A percentile compares a stretch with the other conserved stretches of the same genome.
Evolutionary conservation across 2,888 invertebrate genomes (phyloP).

Genomic region (Leptinotarsa peninsularis): DNA sequence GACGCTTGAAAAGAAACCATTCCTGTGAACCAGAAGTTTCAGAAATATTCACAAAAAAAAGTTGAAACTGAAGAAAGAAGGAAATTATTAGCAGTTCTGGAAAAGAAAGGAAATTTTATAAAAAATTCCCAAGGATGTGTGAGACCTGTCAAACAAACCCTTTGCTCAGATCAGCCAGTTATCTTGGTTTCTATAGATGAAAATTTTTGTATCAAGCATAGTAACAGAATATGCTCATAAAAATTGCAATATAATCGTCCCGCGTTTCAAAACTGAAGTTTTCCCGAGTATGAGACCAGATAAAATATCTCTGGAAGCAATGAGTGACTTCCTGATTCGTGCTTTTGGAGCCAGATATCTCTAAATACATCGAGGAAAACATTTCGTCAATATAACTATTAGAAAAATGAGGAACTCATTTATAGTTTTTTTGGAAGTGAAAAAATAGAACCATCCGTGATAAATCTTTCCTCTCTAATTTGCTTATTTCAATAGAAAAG

Average conservation of each 20-base stretch:
- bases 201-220: background rate
- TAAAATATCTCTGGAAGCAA: constrained; percentile 7
- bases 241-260: background rate
- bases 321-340: constrained; percentile 22
- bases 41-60: background rate
- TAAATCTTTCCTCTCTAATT: constrained; percentile 20
- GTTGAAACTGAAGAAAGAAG: background rate
- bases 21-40: background rate
- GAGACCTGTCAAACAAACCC: background rate
- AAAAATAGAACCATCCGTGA: constrained; percentile 8
- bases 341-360: constrained; percentile 21
- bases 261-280: constrained; percentile 13
- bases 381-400: constrained; percentile 19
- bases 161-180: background rate
- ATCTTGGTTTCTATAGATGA: background rate
- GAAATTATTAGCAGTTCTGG: background rate
- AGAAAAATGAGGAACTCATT: constrained; percentile 24
- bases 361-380: constrained; percentile 12
- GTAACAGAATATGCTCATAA: background rate
- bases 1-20: background rate
- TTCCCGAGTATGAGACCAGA: constrained; percentile 33
- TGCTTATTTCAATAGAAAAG: constrained; percentile 38
- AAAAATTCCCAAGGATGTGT: background rate
- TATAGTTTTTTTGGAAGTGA: constrained; percentile 4
- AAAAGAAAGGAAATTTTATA: background rate